Conservation (phyloP, 2,888 invertebrate genomes). For the Microplitis deprimator region DNA sequence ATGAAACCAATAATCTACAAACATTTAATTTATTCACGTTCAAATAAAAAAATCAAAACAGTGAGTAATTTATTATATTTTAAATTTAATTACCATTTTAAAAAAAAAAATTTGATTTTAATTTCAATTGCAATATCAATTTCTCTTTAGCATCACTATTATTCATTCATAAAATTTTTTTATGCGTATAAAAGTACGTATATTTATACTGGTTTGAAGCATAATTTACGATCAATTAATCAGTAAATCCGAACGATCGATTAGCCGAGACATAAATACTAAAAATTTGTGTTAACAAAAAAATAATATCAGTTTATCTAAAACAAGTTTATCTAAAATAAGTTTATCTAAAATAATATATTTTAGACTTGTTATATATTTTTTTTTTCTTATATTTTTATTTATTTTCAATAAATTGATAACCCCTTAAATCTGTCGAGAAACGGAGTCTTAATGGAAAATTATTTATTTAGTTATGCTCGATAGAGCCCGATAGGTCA, state of each 20-base stretch:
- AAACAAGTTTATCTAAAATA: neutral
- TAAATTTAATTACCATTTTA: neutral
- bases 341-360: neutral
- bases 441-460: neutral
- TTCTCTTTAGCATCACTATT: neutral
- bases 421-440: neutral
- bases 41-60: neutral
- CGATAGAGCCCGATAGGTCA: neutral
- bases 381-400: neutral
- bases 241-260: neutral
- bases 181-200: neutral
- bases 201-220: no score
- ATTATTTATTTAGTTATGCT: neutral
- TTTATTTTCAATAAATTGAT: neutral
- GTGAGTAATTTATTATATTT: no score
- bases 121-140: neutral
- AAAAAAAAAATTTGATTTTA: neutral
- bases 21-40: neutral
- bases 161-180: neutral
- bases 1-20: constrained; percentile 22
- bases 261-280: neutral
- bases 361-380: neutral
- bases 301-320: constrained; percentile 4
- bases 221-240: neutral
- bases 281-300: neutral